A percentile compares a stretch with the other conserved stretches of the same genome.
Evolutionary conservation across 2,888 invertebrate genomes (phyloP).

Genomic region (Aelia acuminata): DNA sequence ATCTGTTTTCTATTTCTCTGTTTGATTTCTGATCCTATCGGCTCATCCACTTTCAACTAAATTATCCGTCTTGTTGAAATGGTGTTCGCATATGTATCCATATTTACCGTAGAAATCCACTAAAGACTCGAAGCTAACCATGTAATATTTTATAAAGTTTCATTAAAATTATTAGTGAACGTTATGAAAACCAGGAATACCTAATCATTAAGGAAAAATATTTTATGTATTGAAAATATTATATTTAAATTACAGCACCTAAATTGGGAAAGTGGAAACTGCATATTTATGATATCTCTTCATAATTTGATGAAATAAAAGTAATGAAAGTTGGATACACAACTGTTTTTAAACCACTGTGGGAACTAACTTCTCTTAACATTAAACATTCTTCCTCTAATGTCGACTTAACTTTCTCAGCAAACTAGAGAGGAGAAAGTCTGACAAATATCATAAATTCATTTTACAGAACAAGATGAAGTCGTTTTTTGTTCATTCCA

Average conservation of each 20-base stretch:
- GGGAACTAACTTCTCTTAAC: not conserved
- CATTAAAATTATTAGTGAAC: no score
- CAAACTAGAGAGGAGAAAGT: not conserved
- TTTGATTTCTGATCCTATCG: not conserved
- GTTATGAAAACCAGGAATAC: no score
- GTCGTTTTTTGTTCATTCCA: not conserved
- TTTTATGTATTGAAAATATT: no score
- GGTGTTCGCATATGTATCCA: not conserved
- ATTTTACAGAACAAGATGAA: not conserved
- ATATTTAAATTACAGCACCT: no score
- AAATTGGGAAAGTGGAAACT: not conserved
- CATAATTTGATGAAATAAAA: not conserved
- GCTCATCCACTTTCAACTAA: not conserved
- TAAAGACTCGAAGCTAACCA: no score
- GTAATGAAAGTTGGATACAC: not conserved
- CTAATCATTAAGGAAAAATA: no score
- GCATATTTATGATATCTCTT: not conserved
- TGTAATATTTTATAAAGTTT: no score
- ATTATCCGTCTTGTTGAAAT: not conserved
- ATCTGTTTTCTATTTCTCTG: constrained; percentile 6
- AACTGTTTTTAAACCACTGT: not conserved
- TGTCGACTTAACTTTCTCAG: not conserved
- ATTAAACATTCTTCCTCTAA: not conserved
- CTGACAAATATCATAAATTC: not conserved
- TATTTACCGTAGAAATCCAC: no score